Percentiles rank a stretch among this genome's conserved stretches.
phyloP scores from a whole-genome alignment of 2,888 invertebrate species.

The Orthonevra nobilis region DNA sequence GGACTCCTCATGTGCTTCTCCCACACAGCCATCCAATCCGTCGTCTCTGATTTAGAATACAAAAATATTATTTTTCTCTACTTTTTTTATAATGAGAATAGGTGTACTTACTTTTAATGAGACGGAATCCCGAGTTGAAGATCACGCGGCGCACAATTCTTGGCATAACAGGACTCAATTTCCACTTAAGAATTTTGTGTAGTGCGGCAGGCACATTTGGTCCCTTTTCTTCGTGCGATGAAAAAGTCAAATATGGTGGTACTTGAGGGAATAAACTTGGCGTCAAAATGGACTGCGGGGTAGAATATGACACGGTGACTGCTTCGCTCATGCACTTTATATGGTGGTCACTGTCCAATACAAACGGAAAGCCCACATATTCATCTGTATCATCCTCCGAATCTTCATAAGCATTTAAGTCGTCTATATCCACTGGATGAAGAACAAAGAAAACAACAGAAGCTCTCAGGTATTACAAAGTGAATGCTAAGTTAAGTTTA shows the following conservation, averaged over 20 bases:
- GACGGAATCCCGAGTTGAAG: slow-evolving; percentile 90
- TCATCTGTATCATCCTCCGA: slow-evolving; percentile 77
- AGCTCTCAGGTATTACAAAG: too few relatives aligned
- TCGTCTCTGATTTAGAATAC: slow-evolving; percentile 83
- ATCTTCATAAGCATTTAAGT: slow-evolving; percentile 76
- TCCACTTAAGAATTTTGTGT: slow-evolving; percentile 94
- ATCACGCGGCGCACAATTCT: slow-evolving; percentile 94
- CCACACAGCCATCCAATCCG: slow-evolving; percentile 98
- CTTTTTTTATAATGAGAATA: too few relatives aligned
- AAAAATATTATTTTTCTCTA: too few relatives aligned
- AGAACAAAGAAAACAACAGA: too few relatives aligned
- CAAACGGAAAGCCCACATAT: slow-evolving; percentile 77
- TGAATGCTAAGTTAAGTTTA: too few relatives aligned
- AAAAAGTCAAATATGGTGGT: slow-evolving; percentile 90
- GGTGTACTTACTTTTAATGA: slow-evolving; percentile 87
- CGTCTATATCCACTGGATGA: slow-evolving; percentile 78
- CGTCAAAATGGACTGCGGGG: slow-evolving; percentile 79
- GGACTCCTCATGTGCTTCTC: slow-evolving; percentile 98
- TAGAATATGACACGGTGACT: slow-evolving; percentile 72
- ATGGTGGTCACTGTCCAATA: slow-evolving; percentile 74
- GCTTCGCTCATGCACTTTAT: slow-evolving; percentile 67
- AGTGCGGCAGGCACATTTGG: slow-evolving; percentile 85
- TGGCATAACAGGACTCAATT: slow-evolving; percentile 96
- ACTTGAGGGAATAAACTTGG: slow-evolving; percentile 87
- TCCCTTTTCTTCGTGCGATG: slow-evolving; percentile 84